Conservation (phyloP, 1,140 invertebrate species). For the Oryzaephilus surinamensis region DNA sequence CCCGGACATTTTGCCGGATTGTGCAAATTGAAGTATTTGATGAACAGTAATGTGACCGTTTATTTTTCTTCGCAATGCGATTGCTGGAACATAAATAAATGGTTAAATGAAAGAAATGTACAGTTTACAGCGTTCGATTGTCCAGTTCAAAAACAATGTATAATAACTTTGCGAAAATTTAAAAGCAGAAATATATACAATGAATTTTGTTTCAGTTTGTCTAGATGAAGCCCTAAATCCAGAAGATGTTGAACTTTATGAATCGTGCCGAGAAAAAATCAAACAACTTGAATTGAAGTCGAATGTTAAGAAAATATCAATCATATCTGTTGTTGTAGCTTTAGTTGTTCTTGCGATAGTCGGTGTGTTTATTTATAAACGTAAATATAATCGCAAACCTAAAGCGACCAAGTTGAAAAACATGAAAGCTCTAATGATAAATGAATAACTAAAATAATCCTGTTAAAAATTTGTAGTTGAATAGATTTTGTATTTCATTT, state of each 20-base stretch:
- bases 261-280: background rate
- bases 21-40: conserved; percentile 21
- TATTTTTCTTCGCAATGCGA: conserved; percentile 17
- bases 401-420: no score
- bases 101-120: conserved; percentile 18
- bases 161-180: background rate
- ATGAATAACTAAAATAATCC: no score
- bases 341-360: no score
- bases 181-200: conserved; percentile 1
- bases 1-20: conserved; percentile 22
- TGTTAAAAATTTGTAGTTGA: no score
- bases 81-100: conserved; percentile 23
- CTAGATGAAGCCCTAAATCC: background rate
- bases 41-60: conserved; percentile 18
- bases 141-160: background rate
- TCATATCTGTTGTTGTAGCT: no score
- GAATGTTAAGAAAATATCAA: conserved; percentile 1
- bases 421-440: no score
- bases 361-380: no score
- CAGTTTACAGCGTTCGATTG: conserved; percentile 19
- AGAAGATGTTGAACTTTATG: conserved; percentile 2
- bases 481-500: no score
- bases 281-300: conserved; percentile 1
- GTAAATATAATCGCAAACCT: no score
- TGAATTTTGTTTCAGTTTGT: conserved; percentile 4